Evolutionary conservation across 2,797 vertebrate species (phyloP).

Genomic region (Austrolebias charrua): DNA sequence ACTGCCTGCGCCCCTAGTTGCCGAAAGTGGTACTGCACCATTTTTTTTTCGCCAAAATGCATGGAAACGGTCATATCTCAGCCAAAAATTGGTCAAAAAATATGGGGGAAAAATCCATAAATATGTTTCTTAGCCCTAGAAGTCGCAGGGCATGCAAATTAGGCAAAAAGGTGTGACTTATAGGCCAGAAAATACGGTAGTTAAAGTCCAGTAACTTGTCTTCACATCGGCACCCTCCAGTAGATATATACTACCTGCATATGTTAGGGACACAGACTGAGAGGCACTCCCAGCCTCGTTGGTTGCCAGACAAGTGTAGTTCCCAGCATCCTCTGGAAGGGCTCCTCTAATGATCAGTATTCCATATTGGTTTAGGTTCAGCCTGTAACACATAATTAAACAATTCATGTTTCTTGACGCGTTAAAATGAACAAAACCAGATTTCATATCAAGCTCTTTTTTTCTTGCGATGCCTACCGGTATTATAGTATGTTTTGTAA

Average conservation of each 20-base stretch:
- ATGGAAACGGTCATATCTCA: no score
- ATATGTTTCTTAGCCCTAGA: no score
- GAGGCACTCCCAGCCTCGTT: slow-evolving; percentile 82
- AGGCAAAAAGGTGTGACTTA: no score
- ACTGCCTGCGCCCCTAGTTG: no score
- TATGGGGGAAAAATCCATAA: no score
- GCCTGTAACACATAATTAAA: slow-evolving; percentile 69
- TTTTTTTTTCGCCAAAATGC: no score
- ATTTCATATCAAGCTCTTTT: slow-evolving; percentile 18
- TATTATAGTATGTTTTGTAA: slow-evolving; percentile 35
- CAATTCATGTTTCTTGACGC: slow-evolving; percentile 36
- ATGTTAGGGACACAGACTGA: slow-evolving; percentile 77
- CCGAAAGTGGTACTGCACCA: no score
- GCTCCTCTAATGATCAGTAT: slow-evolving; percentile 81
- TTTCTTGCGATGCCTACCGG: slow-evolving; percentile 10
- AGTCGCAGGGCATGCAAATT: no score
- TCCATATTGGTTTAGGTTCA: slow-evolving; percentile 77
- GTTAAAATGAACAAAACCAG: slow-evolving; percentile 47
- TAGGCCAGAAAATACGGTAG: no score
- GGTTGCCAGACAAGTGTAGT: slow-evolving; percentile 87
- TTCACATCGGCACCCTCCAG: not conserved
- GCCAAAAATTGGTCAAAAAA: no score
- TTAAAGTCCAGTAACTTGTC: not conserved
- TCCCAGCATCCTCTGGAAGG: slow-evolving; percentile 87
- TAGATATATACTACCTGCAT: slow-evolving; percentile 75